Evolutionary conservation across 2,113 vertebrate genomes (phyloP).

Genomic region (Gymnorhina tibicen): DNA sequence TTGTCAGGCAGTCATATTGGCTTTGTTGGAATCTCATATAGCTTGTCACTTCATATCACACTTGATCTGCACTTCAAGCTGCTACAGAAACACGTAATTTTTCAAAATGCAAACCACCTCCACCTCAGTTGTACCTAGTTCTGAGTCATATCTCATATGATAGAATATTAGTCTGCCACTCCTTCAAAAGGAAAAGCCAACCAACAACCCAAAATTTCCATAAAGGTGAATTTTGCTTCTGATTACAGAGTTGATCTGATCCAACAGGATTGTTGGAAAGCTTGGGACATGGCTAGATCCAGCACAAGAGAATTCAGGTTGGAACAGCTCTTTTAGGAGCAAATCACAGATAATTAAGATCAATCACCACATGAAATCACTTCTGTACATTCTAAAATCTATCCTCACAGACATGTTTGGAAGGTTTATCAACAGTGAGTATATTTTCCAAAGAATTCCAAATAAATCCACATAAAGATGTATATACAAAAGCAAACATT

Average conservation of each 20-base stretch:
- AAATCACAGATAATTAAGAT: background rate
- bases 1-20: background rate
- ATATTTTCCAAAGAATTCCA: background rate
- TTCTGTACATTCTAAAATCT: background rate
- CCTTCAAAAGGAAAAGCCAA: background rate
- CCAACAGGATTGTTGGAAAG: background rate
- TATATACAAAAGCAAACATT: background rate
- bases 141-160: background rate
- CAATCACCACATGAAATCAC: background rate
- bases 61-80: background rate
- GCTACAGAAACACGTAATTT: background rate
- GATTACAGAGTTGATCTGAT: background rate
- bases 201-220: background rate
- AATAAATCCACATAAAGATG: background rate
- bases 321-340: background rate
- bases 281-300: background rate
- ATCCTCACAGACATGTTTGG: background rate
- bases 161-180: background rate
- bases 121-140: background rate
- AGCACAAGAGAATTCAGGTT: background rate
- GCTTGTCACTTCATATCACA: background rate
- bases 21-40: background rate
- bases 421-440: background rate
- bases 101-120: background rate
- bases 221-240: background rate